Evolutionary conservation across 2,113 vertebrate genomes (phyloP), one percentile per base, ranked within the genome.

Genomic region (Chrysochloris asiatica): DNA sequence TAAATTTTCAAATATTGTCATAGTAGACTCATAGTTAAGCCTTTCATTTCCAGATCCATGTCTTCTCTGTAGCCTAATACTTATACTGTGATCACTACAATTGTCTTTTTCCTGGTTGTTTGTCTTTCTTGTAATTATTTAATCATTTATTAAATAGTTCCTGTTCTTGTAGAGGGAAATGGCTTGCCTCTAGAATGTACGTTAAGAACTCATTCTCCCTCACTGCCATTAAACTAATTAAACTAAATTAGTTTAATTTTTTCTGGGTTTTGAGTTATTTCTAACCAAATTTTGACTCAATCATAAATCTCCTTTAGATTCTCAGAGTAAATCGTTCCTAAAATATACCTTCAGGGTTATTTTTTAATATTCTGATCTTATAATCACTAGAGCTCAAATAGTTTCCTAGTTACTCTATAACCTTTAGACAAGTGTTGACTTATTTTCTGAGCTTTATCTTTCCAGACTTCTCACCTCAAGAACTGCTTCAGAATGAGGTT

Each of bases 291-390:
- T 95, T 95, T 75, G 86, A 48, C 72, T 94, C 36, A 83, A 76
- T 95, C 73, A 90, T 87, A 93, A 92, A 86, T 94, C 88, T 90
- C 69, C 36, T 41, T 73, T 77, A 26, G 79, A 79, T 87, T 59
- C 41, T 94, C 88, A 82, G 94, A 95, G 73, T 47, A 72, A 94
- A 92, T 84, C 72, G 65, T 45, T 89, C 72, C 61, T 86, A 48
- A 96, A 95, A 71, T 52, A 89, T 1, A 94, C 50, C 69, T 56
- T 67, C 45, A 38, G 69, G 90, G 90, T 90, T 95, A 81, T 78
- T 92, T 96, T 96, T 95, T 94, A 95, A 95, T 96, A 94, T 96
- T 93, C 90, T 96, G 88, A 91, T 95, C 93, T 95, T 95, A 75
- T 95, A 94, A 96, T 95, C 94, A 95, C 92, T 76, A 93, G 77